phyloP scores from a whole-genome alignment of 2,797 vertebrate species.

The Bucorvus abyssinicus region DNA sequence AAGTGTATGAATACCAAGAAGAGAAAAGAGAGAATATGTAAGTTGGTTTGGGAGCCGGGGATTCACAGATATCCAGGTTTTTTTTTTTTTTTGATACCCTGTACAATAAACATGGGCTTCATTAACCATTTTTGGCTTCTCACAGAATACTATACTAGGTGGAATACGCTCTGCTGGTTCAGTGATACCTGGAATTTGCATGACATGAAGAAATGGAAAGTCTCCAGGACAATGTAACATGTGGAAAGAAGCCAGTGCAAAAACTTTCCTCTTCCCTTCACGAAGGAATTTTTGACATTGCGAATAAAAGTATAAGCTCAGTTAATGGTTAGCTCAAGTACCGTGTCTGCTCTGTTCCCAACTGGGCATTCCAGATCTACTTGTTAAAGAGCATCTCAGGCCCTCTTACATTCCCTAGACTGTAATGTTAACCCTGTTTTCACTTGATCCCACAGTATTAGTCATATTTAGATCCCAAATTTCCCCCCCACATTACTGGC shows the following conservation, averaged over 20 bases:
- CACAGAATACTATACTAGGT: background rate
- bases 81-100: background rate
- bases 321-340: background rate
- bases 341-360: background rate
- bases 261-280: background rate
- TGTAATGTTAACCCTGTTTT: background rate
- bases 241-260: background rate
- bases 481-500: background rate
- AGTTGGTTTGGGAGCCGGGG: conserved; percentile 50
- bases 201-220: background rate
- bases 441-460: background rate
- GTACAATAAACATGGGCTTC: conserved; percentile 9
- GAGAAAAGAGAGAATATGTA: conserved; percentile 34
- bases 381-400: background rate
- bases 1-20: conserved; percentile 10
- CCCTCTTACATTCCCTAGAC: background rate
- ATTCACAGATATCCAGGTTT: background rate
- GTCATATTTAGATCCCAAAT: background rate
- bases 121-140: background rate
- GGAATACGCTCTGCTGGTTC: background rate
- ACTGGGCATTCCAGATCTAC: background rate
- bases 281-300: background rate
- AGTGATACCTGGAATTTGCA: background rate
- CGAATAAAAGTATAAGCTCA: background rate
- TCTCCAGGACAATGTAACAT: background rate